phyloP scores from a whole-genome alignment of 35 echinoderm and acorn worm genomes.

The Ophioderma brevispina region DNA sequence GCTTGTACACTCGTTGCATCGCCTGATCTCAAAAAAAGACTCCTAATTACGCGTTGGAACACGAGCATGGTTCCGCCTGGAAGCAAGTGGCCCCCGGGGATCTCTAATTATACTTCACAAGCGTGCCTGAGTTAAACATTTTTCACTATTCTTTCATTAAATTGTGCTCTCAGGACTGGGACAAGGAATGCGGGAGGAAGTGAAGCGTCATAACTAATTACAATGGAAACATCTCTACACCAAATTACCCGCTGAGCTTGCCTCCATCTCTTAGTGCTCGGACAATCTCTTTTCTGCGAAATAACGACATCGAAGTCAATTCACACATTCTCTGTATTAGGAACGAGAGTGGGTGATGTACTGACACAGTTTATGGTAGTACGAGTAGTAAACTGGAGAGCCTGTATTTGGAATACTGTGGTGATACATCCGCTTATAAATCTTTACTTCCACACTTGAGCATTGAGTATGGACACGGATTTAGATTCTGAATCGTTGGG shows the following conservation, averaged over 20 bases:
- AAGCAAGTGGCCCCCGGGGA: too few relatives aligned
- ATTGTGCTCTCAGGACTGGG: background rate
- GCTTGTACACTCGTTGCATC: too few relatives aligned
- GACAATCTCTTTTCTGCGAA: background rate
- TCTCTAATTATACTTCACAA: too few relatives aligned
- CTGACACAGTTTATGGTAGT: background rate
- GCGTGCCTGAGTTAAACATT: background rate
- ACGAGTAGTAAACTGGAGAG: background rate
- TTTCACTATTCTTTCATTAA: background rate
- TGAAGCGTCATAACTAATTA: background rate
- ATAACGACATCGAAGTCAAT: background rate
- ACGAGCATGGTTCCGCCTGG: too few relatives aligned
- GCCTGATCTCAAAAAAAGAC: too few relatives aligned
- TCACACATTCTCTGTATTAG: background rate
- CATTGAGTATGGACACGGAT: background rate
- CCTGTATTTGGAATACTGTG: background rate
- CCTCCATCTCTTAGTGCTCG: background rate
- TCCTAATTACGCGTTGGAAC: too few relatives aligned
- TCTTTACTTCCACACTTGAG: background rate
- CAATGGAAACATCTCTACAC: background rate
- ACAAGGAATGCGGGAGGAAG: background rate
- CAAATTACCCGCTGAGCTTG: background rate
- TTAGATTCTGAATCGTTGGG: background rate
- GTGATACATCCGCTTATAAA: background rate
- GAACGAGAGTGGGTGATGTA: background rate